A percentile compares a stretch with the other conserved stretches of the same genome.
Conservation (phyloP, 2,888 invertebrate species). For the Agapostemon virescens region DNA sequence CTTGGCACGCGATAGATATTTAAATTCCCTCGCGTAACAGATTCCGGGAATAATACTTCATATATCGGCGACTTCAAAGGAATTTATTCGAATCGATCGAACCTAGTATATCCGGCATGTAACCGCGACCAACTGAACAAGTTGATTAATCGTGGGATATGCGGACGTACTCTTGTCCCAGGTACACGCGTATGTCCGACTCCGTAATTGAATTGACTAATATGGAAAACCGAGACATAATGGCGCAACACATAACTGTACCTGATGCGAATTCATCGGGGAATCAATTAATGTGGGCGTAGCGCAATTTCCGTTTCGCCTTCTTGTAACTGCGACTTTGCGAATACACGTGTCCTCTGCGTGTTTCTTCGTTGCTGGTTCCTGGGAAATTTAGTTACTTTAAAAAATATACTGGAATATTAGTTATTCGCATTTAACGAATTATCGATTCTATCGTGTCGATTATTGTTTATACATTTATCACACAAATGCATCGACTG, state of each 20-base stretch:
- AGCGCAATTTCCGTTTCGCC: not conserved
- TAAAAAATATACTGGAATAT: not conserved
- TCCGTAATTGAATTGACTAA: conserved; percentile 45
- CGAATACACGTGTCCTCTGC: not conserved
- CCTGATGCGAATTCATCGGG: no score
- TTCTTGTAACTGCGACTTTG: not conserved
- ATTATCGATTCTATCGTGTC: no score
- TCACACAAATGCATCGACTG: no score
- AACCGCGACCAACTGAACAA: conserved; percentile 38
- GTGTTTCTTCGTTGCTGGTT: not conserved
- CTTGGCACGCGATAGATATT: conserved; percentile 2
- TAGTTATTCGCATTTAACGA: no score
- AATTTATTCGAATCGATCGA: conserved; percentile 46
- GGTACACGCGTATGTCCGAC: conserved; percentile 8
- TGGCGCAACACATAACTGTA: conserved; percentile 8
- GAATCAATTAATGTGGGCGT: not conserved
- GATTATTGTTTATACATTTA: no score
- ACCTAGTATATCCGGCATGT: conserved; percentile 25
- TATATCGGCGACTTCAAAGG: conserved; percentile 41
- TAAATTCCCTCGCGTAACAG: not conserved
- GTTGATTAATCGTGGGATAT: conserved; percentile 48
- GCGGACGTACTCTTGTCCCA: conserved; percentile 13
- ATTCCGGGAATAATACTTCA: conserved; percentile 17
- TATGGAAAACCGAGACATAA: conserved; percentile 38
- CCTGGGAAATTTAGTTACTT: not conserved